phyloP scores from a whole-genome alignment of 2,797 vertebrate species.

The Pseudomugil tenellus region DNA sequence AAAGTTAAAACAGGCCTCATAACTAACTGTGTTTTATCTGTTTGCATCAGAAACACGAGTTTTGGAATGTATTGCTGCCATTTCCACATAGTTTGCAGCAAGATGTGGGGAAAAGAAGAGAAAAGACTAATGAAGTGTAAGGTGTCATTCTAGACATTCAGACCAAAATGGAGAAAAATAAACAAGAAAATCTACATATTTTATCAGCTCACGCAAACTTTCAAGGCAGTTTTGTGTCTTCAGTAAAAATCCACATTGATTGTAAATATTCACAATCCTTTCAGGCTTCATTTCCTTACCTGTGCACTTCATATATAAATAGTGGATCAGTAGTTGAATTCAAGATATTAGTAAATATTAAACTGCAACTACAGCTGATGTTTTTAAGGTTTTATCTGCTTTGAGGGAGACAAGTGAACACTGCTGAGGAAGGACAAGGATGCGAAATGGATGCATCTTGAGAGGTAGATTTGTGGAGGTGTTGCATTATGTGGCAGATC shows the following conservation, averaged over 20 bases:
- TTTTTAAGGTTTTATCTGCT: conserved; percentile 13
- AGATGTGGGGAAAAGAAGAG: conserved; percentile 7
- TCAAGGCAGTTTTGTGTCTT: not conserved
- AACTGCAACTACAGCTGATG: not conserved
- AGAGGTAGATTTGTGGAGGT: conserved; percentile 46
- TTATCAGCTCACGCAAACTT: not conserved
- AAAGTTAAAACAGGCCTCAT: conserved; percentile 2
- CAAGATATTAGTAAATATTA: not conserved
- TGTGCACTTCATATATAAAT: not conserved
- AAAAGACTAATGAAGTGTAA: not conserved
- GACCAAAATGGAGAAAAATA: not conserved
- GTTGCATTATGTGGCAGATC: conserved; percentile 80
- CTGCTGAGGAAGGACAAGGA: conserved; percentile 21
- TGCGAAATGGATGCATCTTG: conserved; percentile 15
- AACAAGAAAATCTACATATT: not conserved
- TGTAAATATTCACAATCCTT: too few relatives aligned
- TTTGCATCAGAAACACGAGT: conserved; percentile 28
- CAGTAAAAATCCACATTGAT: not conserved
- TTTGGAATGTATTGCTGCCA: conserved; percentile 9
- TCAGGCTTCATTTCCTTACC: not conserved
- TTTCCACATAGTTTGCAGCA: conserved; percentile 1
- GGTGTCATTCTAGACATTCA: conserved; percentile 8
- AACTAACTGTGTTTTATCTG: not conserved
- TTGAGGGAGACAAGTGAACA: not conserved
- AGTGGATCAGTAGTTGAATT: not conserved